Percentiles rank a stretch among this genome's conserved stretches.
Conservation (phyloP, 2,797 vertebrate genomes). For the Pelodytes ibericus region DNA sequence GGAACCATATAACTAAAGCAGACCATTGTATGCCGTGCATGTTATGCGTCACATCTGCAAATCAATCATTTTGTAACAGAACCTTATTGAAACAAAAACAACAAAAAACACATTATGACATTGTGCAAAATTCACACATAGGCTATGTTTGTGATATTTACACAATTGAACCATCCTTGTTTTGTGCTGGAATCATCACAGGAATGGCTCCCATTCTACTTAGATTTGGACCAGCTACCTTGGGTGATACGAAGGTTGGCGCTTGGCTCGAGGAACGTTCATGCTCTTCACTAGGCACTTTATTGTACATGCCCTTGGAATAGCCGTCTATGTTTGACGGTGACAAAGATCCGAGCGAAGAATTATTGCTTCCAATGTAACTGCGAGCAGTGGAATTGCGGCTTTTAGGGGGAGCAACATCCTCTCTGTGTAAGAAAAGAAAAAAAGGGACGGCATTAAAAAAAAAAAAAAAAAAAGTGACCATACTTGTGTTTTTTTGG, state of each 20-base stretch:
- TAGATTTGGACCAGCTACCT: conserved; percentile 91
- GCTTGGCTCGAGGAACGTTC: conserved; percentile 80
- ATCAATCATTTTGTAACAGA: too few relatives aligned
- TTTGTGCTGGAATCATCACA: conserved; percentile 97
- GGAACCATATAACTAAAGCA: too few relatives aligned
- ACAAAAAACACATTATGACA: conserved; percentile 5
- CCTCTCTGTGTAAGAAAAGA: conserved; percentile 93
- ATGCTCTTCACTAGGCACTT: conserved; percentile 89
- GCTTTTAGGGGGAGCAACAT: conserved; percentile 94
- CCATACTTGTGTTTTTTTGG: too few relatives aligned
- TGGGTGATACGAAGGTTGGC: conserved; percentile 74
- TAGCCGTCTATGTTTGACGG: conserved; percentile 96
- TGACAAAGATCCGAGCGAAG: conserved; percentile 95
- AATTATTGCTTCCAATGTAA: conserved; percentile 94
- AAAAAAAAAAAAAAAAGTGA: too few relatives aligned
- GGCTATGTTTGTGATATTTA: conserved; percentile 65
- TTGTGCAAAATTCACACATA: not conserved
- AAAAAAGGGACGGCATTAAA: too few relatives aligned
- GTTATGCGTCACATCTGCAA: too few relatives aligned
- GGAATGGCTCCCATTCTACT: conserved; percentile 96
- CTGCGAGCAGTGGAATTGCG: conserved; percentile 92
- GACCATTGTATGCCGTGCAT: too few relatives aligned
- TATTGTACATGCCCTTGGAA: conserved; percentile 87
- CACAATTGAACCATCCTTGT: conserved; percentile 95
- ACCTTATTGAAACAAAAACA: not conserved